Conservation (phyloP, 2,888 invertebrate genomes). For the Drosophila aldrichi region DNA sequence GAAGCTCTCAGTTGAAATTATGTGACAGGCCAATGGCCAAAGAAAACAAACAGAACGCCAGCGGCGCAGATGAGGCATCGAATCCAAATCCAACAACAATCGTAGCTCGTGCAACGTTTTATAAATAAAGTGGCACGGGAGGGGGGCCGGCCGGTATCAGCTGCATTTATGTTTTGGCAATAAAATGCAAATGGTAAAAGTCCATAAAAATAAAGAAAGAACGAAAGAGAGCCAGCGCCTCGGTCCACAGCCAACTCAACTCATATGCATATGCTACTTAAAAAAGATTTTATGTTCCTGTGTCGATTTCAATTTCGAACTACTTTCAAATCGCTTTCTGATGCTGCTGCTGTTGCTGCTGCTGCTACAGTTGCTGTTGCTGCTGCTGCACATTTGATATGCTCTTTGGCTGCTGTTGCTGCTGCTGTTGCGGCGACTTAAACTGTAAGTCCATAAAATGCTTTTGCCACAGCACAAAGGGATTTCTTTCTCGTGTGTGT, state of each 20-base stretch:
- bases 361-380: slow-evolving; percentile 34
- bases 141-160: slow-evolving; percentile 42
- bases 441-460: slow-evolving; percentile 80
- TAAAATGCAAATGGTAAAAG: slow-evolving; percentile 78
- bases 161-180: slow-evolving; percentile 78
- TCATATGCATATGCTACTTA: slow-evolving; percentile 76
- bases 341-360: slow-evolving; percentile 43
- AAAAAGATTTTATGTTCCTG: slow-evolving; percentile 70
- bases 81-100: slow-evolving; percentile 33
- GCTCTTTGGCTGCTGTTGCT: slow-evolving; percentile 63
- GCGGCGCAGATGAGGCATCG: slow-evolving; percentile 5
- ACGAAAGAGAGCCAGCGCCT: slow-evolving; percentile 14
- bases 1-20: slow-evolving; percentile 56
- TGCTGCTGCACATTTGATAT: slow-evolving; percentile 67
- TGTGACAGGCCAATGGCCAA: slow-evolving; percentile 56
- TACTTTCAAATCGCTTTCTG: slow-evolving; percentile 68
- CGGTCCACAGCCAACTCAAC: slow-evolving; percentile 41
- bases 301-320: slow-evolving; percentile 74
- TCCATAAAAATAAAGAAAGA: slow-evolving; percentile 48
- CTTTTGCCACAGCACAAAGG: slow-evolving; percentile 75
- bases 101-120: slow-evolving; percentile 53
- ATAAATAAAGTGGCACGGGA: slow-evolving; percentile 55
- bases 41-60: slow-evolving; percentile 57
- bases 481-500: slow-evolving; percentile 47
- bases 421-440: slow-evolving; percentile 58